Evolutionary conservation across 2,797 vertebrate species (phyloP).

Genomic region (Anguilla anguilla): DNA sequence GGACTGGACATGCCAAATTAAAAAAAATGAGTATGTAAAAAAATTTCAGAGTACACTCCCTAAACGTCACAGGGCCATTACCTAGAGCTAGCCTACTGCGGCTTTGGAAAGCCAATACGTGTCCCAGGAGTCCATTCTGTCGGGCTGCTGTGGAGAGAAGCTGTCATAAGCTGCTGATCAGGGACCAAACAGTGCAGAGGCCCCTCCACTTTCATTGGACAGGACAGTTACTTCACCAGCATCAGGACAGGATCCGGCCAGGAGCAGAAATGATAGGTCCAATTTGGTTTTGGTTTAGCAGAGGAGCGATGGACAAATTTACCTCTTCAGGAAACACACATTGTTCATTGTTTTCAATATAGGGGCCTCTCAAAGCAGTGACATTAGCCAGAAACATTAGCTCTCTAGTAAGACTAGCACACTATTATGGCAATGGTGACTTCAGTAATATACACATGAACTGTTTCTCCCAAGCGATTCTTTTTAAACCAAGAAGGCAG

Average conservation of each 20-base stretch:
- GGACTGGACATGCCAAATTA: no score
- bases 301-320: neutral
- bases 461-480: neutral
- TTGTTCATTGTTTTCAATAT: neutral
- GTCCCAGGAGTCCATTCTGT: neutral
- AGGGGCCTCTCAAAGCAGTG: neutral
- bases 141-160: neutral
- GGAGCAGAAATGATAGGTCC: neutral
- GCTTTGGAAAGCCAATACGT: neutral
- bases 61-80: neutral
- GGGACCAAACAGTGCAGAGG: neutral
- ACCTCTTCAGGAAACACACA: neutral
- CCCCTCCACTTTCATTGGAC: neutral
- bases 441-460: neutral
- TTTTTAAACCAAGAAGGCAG: neutral
- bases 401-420: no score
- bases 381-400: no score
- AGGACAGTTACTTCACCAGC: neutral
- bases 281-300: neutral
- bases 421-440: neutral
- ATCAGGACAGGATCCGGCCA: neutral
- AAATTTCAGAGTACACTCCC: slow-evolving; percentile 14
- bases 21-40: no score
- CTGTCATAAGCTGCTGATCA: neutral
- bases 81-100: no score